Conservation (phyloP, 2,888 invertebrate species). For the Trimorus sp. region DNA sequence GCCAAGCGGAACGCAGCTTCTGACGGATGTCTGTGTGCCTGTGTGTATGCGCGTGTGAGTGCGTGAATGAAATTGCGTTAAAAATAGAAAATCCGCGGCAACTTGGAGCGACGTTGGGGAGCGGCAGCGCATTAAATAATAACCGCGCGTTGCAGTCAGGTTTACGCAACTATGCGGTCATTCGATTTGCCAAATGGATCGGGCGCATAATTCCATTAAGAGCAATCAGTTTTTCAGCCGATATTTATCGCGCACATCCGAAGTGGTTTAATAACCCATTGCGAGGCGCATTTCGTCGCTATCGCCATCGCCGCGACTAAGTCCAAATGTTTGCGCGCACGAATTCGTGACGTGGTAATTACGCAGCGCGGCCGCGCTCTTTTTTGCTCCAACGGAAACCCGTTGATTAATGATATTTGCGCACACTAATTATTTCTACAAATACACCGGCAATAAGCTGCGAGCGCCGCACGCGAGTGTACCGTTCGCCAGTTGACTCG, state of each 20-base stretch:
- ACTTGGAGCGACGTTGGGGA: too few species aligned
- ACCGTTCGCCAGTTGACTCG: too few species aligned
- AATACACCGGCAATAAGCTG: neutral
- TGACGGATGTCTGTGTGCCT: too few species aligned
- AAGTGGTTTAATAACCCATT: conserved; percentile 42
- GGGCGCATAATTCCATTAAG: conserved; percentile 66
- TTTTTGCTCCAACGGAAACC: neutral
- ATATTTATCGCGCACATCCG: conserved; percentile 54
- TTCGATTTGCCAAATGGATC: conserved; percentile 63
- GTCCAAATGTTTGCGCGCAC: conserved; percentile 12
- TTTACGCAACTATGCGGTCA: conserved; percentile 55
- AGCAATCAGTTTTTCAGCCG: conserved; percentile 62
- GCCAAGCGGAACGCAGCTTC: too few species aligned
- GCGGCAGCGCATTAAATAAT: conserved; percentile 36
- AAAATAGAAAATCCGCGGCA: neutral
- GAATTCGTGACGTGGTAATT: neutral
- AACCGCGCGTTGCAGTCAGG: conserved; percentile 36
- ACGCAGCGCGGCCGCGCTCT: neutral
- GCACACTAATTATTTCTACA: conserved; percentile 19
- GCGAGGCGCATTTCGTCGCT: neutral
- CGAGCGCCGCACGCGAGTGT: too few species aligned
- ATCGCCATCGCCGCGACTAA: neutral
- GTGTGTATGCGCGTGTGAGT: too few species aligned
- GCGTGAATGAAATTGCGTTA: too few species aligned
- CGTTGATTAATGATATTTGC: conserved; percentile 21